Evolutionary conservation across 2,113 vertebrate species (phyloP).

Genomic region (Lagopus leucura): DNA sequence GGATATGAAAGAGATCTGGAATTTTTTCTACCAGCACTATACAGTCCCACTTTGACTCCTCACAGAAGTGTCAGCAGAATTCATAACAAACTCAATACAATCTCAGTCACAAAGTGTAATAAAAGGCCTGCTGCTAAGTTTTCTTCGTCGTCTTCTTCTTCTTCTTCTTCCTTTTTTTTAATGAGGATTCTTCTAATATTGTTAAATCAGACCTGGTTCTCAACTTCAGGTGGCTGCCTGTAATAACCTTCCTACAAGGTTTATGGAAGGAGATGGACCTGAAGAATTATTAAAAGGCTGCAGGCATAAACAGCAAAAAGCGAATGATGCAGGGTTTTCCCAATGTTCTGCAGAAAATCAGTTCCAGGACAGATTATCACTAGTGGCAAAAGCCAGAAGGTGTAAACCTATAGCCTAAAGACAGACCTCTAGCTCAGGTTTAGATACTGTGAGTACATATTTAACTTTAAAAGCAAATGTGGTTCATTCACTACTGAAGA

Average conservation of each 20-base stretch:
- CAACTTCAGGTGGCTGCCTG: not conserved
- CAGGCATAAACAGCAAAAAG: not conserved
- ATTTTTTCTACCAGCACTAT: slow-evolving; percentile 7
- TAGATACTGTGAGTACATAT: not conserved
- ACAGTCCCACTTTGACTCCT: slow-evolving; percentile 22
- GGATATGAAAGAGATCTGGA: slow-evolving; percentile 61
- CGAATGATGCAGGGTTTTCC: not conserved
- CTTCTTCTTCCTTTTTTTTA: not conserved
- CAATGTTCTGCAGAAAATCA: not conserved
- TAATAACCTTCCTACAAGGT: not conserved
- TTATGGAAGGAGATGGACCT: not conserved
- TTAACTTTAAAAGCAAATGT: not conserved
- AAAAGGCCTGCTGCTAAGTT: not conserved
- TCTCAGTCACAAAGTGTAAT: not conserved
- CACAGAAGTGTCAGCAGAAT: slow-evolving; percentile 28
- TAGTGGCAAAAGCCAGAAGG: not conserved
- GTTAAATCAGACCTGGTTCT: slow-evolving; percentile 9
- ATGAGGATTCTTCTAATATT: not conserved
- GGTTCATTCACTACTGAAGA: not conserved
- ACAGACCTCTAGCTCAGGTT: not conserved
- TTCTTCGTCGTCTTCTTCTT: not conserved
- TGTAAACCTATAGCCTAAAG: not conserved
- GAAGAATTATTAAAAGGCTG: slow-evolving; percentile 4
- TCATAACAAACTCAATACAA: slow-evolving; percentile 24
- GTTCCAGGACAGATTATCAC: not conserved